These are phyloP conservation scores for Oscheius sp. DNA, from an alignment of 2,888 invertebrate genomes.

Conservation along the genomic window DNA sequence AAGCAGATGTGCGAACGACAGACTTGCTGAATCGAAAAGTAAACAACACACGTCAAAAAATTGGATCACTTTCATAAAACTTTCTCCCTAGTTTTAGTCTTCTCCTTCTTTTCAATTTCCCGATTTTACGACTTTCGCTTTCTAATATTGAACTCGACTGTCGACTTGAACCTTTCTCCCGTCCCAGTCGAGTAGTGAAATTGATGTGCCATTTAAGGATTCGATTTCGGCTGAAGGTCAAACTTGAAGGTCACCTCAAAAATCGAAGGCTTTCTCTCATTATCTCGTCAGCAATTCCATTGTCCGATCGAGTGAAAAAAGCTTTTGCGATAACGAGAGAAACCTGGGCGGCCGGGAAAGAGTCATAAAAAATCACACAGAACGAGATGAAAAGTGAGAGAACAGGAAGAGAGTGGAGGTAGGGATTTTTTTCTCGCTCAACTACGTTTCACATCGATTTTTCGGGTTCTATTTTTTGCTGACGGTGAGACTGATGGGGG, in stretches of 20 bases:
- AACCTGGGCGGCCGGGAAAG: neutral
- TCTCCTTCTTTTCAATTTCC: too few relatives aligned
- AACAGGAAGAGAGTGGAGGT: neutral
- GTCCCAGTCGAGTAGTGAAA: neutral
- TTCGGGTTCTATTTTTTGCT: too few relatives aligned
- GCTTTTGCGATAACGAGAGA: conserved; percentile 7
- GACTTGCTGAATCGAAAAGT: conserved; percentile 21
- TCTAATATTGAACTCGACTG: neutral
- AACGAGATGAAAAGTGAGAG: neutral
- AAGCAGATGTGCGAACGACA: conserved; percentile 26
- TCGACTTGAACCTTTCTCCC: neutral
- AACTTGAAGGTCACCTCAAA: conserved; percentile 13
- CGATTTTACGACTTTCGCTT: too few relatives aligned
- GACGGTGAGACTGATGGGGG: too few relatives aligned
- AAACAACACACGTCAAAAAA: conserved; percentile 15
- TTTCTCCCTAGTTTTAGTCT: too few relatives aligned
- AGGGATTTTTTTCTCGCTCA: neutral
- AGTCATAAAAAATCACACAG: neutral
- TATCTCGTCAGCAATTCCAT: conserved; percentile 23
- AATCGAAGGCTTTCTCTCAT: conserved; percentile 15
- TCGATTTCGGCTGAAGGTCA: conserved; percentile 22
- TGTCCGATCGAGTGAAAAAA: conserved; percentile 7
- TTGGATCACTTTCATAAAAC: too few relatives aligned
- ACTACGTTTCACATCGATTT: too few relatives aligned
- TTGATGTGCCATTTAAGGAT: conserved; percentile 19